Conservation (phyloP, 92 coral and sea anemone genomes). For the Isaurus tuberculatus region DNA sequence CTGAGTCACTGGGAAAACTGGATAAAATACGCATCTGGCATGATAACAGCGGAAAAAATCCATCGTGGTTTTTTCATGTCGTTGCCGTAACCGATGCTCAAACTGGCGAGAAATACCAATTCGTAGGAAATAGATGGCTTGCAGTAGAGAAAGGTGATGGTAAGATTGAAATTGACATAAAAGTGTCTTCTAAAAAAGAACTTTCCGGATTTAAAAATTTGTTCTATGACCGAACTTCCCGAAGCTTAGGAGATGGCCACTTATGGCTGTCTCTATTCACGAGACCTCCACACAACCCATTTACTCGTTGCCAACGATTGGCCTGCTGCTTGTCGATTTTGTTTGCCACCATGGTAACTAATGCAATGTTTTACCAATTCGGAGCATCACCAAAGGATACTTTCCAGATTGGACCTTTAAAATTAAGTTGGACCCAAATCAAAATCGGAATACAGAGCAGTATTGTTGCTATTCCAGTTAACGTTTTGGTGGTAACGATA, state of each 20-base stretch:
- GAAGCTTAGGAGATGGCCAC: conserved; percentile 83
- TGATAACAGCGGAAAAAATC: conserved; percentile 81
- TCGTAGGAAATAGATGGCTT: conserved; percentile 90
- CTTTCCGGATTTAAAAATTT: conserved; percentile 67
- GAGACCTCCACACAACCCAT: conserved; percentile 82
- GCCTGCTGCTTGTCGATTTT: conserved; percentile 83
- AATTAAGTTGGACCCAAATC: conserved; percentile 80
- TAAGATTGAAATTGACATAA: conserved; percentile 67
- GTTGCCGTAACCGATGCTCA: conserved; percentile 70
- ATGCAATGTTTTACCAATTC: conserved; percentile 85
- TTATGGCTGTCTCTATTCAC: conserved; percentile 89
- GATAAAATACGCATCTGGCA: conserved; percentile 82
- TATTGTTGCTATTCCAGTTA: conserved; percentile 78
- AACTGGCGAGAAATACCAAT: conserved; percentile 66
- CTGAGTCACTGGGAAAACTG: conserved; percentile 71
- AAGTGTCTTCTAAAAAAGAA: conserved; percentile 67
- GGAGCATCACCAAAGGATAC: conserved; percentile 69
- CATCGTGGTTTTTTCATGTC: conserved; percentile 89
- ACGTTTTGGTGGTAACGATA: conserved; percentile 71
- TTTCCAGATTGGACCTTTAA: conserved; percentile 73
- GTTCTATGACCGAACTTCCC: conserved; percentile 74
- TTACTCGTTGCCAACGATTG: conserved; percentile 87
- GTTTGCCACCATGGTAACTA: conserved; percentile 84
- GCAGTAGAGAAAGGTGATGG: conserved; percentile 92
- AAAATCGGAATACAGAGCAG: conserved; percentile 88